Evolutionary conservation across 2,888 invertebrate species (phyloP), one percentile per base, ranked within the genome.

Genomic region (Scaptomyza cyrtandrae): DNA sequence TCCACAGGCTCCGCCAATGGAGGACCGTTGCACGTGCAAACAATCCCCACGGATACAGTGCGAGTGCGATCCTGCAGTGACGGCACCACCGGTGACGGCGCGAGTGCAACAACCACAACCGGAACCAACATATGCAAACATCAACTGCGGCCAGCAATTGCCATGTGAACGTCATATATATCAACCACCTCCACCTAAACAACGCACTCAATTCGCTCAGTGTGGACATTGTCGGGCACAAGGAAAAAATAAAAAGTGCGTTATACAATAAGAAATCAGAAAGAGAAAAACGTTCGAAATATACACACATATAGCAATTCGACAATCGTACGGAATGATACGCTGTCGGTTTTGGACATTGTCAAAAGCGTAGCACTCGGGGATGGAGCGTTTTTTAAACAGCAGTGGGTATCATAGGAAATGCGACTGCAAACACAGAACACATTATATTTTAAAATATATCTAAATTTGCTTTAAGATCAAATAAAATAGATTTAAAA

Each of bases 231-330:
- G 70, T 9, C 1, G 4, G 14, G 10, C 5, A 29, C 9, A 6
- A 37, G 9, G 10, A 19, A 33, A 13, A 68, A 16, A 61, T 11
- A 88, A 86, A 35, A 82, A 71, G 29, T 88, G 80, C 44, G 11
- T 44, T 19, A 83, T 80, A 31, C 86, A 86, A 54, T 85, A 39
- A 14, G 9, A 39, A 39, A 14, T 39, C n/a, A 0, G n/a, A n/a
- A 7, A n/a, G 6, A 6, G 6, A 37, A 37, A 14, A 9, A 14
- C 39, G 3, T 39, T 39, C 9, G 14, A 14, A 14, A 7, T 9
- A 9, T 3, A 14, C 13, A 13, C 1, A n/a, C 2, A 7, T 37
- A 37, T 6, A 14, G n/a, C 37, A 13, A 13, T 35, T 13, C 5
- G 13, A 13, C 6, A 1, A 37, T 6, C 31, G 24, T 24, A 24